Percentiles rank a stretch among this genome's conserved stretches.
phyloP scores from a whole-genome alignment of 37 sponge, comb jelly and placozoan species.

The Crambe crambe region DNA sequence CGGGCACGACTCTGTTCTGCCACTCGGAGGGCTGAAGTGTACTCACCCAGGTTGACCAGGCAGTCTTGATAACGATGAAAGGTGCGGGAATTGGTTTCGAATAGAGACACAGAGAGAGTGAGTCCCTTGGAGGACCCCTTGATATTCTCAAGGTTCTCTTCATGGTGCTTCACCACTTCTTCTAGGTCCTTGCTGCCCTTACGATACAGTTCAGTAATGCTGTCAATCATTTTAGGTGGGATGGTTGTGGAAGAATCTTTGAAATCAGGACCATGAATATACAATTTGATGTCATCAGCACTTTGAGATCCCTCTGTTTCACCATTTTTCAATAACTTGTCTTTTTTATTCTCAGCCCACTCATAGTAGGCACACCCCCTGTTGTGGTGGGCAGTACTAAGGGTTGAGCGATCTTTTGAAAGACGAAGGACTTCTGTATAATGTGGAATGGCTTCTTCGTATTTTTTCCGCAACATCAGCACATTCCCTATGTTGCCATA shows the following conservation, averaged over 20 bases:
- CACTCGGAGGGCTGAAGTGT: conserved; percentile 30
- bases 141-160: conserved; percentile 41
- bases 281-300: not conserved
- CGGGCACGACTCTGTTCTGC: conserved; percentile 71
- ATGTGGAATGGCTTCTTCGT: conserved; percentile 44
- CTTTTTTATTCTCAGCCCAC: conserved; percentile 49
- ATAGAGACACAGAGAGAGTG: conserved; percentile 56
- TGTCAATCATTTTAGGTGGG: not conserved
- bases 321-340: not conserved
- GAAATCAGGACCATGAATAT: conserved; percentile 9
- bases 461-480: conserved; percentile 43
- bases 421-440: conserved; percentile 65
- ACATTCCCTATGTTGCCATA: conserved; percentile 83
- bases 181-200: conserved; percentile 35
- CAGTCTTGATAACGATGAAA: conserved; percentile 66
- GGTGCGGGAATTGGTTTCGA: conserved; percentile 64
- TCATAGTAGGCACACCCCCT: conserved; percentile 69
- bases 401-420: conserved; percentile 38
- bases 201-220: conserved; percentile 26
- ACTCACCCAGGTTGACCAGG: conserved; percentile 34
- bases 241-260: not conserved
- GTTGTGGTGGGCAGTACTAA: conserved; percentile 66
- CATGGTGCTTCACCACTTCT: conserved; percentile 34
- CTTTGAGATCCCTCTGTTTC: not conserved
- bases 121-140: conserved; percentile 54